Conservation (phyloP, 2,797 vertebrate species). For the Halcyon leucocephala region DNA sequence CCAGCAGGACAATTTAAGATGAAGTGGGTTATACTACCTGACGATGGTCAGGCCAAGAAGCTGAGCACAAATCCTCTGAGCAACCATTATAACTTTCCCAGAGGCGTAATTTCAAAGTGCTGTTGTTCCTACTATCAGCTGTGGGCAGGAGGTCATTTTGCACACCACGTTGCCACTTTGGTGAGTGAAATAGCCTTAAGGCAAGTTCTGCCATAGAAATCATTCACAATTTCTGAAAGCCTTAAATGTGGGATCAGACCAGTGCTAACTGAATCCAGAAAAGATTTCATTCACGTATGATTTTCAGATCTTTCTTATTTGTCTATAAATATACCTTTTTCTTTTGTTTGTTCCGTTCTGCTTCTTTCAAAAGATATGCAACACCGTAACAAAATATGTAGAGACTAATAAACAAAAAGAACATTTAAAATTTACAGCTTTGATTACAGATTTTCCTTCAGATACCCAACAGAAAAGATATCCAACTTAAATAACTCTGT, state of each 20-base stretch:
- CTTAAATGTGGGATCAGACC: neutral
- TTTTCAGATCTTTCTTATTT: neutral
- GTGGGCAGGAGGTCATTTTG: neutral
- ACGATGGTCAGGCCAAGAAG: neutral
- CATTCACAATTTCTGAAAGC: neutral
- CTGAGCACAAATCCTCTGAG: neutral
- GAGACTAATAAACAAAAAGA: neutral
- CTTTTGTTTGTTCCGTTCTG: neutral
- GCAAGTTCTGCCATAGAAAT: neutral
- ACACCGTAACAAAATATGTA: neutral
- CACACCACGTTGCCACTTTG: neutral
- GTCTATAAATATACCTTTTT: neutral
- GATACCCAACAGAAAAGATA: neutral
- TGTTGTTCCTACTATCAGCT: neutral
- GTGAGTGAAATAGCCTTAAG: neutral
- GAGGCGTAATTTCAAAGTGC: neutral
- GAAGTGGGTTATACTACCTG: neutral
- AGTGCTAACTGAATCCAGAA: neutral
- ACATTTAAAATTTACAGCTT: neutral
- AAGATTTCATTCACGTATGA: neutral
- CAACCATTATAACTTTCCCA: slow-evolving; percentile 1
- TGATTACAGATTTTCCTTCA: neutral
- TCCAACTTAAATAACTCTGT: neutral
- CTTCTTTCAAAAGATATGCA: neutral
- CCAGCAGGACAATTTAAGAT: neutral